phyloP scores from a whole-genome alignment of 1,140 invertebrate species.

The Trichonephila inaurata region DNA sequence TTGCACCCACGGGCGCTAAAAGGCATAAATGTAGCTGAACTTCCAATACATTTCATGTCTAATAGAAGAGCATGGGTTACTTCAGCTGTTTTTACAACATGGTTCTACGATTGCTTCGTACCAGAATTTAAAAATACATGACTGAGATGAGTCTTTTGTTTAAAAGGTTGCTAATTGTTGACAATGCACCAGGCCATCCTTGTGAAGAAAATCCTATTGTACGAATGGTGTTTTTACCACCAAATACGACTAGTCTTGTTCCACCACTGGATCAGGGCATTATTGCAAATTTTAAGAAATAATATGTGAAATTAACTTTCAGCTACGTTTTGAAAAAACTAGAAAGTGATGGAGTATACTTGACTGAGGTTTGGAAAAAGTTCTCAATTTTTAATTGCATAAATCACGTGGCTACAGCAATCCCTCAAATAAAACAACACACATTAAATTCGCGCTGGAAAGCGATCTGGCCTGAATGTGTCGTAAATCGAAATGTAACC shows the following conservation, averaged over 20 bases:
- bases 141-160: not conserved
- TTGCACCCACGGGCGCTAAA: conserved; percentile 26
- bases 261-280: conserved; percentile 78
- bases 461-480: conserved; percentile 32
- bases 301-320: conserved; percentile 74
- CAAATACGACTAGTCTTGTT: conserved; percentile 72
- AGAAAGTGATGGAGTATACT: not conserved
- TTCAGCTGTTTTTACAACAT: conserved; percentile 12
- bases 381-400: conserved; percentile 49
- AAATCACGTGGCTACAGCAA: not conserved
- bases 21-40: not conserved
- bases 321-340: conserved; percentile 46
- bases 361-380: conserved; percentile 55
- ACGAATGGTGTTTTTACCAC: conserved; percentile 75
- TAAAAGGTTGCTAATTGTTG: conserved; percentile 76
- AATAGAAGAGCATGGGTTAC: not conserved
- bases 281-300: conserved; percentile 75
- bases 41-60: conserved; percentile 15
- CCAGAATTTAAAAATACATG: conserved; percentile 29
- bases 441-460: not conserved
- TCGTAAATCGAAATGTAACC: not conserved
- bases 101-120: conserved; percentile 45
- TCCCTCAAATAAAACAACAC: conserved; percentile 2
- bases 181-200: conserved; percentile 77
- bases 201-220: conserved; percentile 68